Evolutionary conservation across 2,797 vertebrate genomes (phyloP).

Genomic region (Tragelaphus oryx): DNA sequence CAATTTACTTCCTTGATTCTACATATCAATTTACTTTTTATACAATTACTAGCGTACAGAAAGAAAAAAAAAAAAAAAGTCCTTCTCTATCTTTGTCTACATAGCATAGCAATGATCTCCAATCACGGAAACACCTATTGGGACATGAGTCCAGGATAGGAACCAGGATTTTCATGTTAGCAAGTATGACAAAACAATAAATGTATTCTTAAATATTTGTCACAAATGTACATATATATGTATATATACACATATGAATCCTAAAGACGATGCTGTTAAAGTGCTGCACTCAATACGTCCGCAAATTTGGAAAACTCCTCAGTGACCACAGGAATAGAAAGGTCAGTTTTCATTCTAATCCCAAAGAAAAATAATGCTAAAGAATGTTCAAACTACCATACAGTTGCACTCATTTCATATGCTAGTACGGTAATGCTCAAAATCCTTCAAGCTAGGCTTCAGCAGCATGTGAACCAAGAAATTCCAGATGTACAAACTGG

Average conservation of each 20-base stretch:
- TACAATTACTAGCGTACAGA: too few species aligned
- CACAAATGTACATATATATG: not conserved
- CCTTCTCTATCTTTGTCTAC: not conserved
- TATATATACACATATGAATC: not conserved
- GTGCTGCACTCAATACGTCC: not conserved
- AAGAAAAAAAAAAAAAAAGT: too few species aligned
- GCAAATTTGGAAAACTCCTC: not conserved
- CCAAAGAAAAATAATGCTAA: not conserved
- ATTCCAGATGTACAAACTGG: not conserved
- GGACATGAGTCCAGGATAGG: not conserved
- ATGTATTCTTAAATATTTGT: not conserved
- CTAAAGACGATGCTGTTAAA: not conserved
- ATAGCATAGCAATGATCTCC: not conserved
- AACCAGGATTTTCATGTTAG: not conserved
- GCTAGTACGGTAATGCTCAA: not conserved
- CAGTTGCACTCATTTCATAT: not conserved
- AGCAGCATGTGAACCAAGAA: not conserved
- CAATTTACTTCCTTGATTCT: too few species aligned
- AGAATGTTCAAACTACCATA: not conserved
- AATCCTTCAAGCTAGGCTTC: not conserved
- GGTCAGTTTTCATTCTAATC: not conserved
- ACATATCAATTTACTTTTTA: too few species aligned
- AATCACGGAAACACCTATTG: not conserved
- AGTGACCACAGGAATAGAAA: not conserved
- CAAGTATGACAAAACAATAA: not conserved